phyloP scores from a whole-genome alignment of 2,797 vertebrate species.

The Propithecus deckenii region DNA sequence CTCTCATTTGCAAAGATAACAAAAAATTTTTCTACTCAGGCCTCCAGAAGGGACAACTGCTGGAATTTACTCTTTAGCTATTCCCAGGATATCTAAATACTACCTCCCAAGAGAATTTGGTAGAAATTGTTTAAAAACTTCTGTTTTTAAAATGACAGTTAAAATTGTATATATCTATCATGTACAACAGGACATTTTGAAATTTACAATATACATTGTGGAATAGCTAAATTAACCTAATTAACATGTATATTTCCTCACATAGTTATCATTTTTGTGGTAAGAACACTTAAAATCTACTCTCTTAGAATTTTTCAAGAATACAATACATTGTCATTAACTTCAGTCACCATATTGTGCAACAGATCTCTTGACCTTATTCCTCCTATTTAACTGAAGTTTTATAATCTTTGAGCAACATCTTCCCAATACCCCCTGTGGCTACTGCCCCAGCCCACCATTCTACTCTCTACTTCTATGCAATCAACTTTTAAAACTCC shows the following conservation, averaged over 20 bases:
- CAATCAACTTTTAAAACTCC: background rate
- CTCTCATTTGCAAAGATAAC: background rate
- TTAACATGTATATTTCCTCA: background rate
- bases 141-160: background rate
- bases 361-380: background rate
- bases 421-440: too few species aligned
- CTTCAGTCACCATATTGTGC: background rate
- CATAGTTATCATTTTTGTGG: background rate
- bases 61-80: background rate
- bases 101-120: background rate
- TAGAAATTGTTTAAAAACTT: background rate
- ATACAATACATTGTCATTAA: background rate
- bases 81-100: background rate
- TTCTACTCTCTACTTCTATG: background rate
- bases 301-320: background rate
- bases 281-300: background rate
- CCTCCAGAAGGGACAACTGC: background rate
- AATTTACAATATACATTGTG: background rate
- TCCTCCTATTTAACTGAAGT: background rate
- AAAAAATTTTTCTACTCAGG: background rate
- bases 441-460: background rate
- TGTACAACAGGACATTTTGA: background rate
- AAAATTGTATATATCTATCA: background rate
- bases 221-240: background rate
- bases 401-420: background rate